Conservation (phyloP, 1,140 invertebrate genomes). For the Drosophila kohkoa region DNA sequence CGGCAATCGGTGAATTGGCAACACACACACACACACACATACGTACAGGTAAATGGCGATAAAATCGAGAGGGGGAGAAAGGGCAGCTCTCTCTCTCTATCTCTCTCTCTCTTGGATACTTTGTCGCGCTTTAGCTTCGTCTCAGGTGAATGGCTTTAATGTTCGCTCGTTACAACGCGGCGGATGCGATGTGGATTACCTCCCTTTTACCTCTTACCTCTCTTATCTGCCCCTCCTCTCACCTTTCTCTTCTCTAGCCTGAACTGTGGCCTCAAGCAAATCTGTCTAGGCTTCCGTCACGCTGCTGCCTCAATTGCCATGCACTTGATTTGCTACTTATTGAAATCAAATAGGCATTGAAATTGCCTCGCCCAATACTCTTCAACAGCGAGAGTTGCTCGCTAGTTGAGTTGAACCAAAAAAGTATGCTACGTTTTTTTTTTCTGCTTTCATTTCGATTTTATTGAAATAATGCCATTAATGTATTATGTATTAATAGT, state of each 20-base stretch:
- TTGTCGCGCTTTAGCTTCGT: conserved; percentile 51
- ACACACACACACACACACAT: conserved; percentile 7
- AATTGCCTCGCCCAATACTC: conserved; percentile 36
- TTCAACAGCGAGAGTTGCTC: not conserved
- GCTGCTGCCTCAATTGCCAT: conserved; percentile 44
- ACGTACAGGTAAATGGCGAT: conserved; percentile 1
- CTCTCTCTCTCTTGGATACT: conserved; percentile 32
- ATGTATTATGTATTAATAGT: too few species aligned
- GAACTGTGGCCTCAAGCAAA: conserved; percentile 5
- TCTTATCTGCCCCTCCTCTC: not conserved
- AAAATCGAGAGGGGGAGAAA: not conserved
- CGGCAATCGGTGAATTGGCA: conserved; percentile 20
- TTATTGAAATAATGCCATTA: too few species aligned
- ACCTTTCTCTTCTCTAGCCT: not conserved
- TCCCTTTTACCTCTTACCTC: not conserved
- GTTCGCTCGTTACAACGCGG: conserved; percentile 61
- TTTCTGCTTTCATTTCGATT: too few species aligned
- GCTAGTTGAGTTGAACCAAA: too few species aligned
- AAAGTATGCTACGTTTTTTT: too few species aligned
- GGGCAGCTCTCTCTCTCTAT: not conserved
- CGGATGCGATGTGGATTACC: conserved; percentile 61
- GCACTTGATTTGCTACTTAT: conserved; percentile 80
- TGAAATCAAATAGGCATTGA: conserved; percentile 69
- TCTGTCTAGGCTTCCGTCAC: conserved; percentile 21
- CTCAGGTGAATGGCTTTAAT: conserved; percentile 80